Evolutionary conservation across 2,797 vertebrate species (phyloP), one percentile per base, ranked within the genome.

Genomic region (Pangasius sanitwongsei): DNA sequence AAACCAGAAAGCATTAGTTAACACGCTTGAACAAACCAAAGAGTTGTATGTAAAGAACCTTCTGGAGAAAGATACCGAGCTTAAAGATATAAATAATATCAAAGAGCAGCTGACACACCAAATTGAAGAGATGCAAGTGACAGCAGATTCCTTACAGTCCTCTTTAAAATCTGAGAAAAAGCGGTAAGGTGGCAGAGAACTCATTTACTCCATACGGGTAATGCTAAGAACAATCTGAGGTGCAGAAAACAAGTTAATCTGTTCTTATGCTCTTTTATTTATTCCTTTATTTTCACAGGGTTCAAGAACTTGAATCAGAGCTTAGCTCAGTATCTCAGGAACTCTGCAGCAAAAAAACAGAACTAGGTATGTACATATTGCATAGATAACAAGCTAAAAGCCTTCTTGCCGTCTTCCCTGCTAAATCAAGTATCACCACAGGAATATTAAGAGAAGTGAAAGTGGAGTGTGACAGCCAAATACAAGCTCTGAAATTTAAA

Each of bases 71-170:
- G 96, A 97, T 89, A 88, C 91, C 53, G 95, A 93, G 83, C 75
- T 96, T 88, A 94, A 97, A 91, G 97, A 98, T 92, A 92, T 97
- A 92, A 93, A 92, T 91, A 95, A 93, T 94, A 80, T 93, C 69
- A 96, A 95, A 94, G 89, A 88, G 88, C 92, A 96, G 91, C 94
- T 97, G 92, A 91, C 91, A 90, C 94, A 95, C 77, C 83, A 94
- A 87, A 89, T 96, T 93, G 93, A 94, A 90, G 95, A 95, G 90
- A 93, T 96, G 91, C 94, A 97, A 89, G 82, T 87, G 89, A 94
- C 93, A 37, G 28, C 93, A 91, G 92, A 94, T 57, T 94, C 90
- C 89, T 93, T 98, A 82, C 94, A 97, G 87, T 93, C 93, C 89
- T 95, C 95, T 86, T 89, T 98, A 85, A 90, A 92, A 89, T 89